These are phyloP conservation scores for Oasisia sp. DNA, from an alignment of 2,888 invertebrate species.

Conservation along the genomic window DNA sequence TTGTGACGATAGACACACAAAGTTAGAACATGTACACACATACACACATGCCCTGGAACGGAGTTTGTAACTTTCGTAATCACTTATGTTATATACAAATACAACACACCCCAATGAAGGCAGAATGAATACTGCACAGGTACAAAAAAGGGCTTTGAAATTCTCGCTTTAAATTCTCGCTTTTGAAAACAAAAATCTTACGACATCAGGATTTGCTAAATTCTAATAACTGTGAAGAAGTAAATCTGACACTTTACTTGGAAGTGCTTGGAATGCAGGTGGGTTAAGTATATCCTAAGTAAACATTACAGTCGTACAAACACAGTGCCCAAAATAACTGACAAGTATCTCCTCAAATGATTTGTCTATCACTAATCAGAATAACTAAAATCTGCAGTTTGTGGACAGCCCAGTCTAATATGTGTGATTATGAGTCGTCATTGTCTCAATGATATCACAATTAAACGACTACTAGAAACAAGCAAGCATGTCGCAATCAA, in stretches of 20 bases:
- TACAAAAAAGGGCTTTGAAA: background rate
- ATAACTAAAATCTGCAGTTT: background rate
- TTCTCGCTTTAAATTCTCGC: background rate
- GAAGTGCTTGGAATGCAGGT: background rate
- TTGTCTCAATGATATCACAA: no score
- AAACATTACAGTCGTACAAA: background rate
- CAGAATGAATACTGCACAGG: no score
- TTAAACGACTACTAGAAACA: no score
- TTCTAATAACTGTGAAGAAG: background rate
- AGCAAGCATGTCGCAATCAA: no score
- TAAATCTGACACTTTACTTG: background rate
- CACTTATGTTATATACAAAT: background rate
- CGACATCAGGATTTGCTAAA: background rate
- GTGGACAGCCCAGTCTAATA: no score
- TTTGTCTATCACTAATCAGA: background rate
- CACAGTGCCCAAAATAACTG: background rate
- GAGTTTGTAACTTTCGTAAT: background rate
- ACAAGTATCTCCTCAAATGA: background rate
- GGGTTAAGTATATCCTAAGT: background rate
- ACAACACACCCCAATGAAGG: no score
- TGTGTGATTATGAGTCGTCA: no score
- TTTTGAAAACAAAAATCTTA: background rate
- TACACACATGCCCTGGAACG: background rate
- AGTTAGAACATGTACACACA: background rate
- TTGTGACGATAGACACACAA: background rate